A percentile compares a stretch with the other conserved stretches of the same genome.
Conservation (phyloP, 1,140 invertebrate species). For the Papilio xuthus region DNA sequence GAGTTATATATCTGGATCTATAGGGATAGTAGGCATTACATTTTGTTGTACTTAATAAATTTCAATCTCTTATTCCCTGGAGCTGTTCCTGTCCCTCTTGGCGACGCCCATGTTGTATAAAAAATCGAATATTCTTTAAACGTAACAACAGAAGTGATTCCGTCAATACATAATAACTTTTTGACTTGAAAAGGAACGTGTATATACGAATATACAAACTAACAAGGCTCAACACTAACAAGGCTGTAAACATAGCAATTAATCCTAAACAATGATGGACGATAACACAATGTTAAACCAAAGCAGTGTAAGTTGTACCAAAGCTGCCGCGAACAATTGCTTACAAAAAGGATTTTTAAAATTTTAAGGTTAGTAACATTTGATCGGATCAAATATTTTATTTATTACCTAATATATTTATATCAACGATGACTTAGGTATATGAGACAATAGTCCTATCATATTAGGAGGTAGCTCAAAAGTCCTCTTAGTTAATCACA, state of each 20-base stretch:
- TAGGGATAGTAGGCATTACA: too few species aligned
- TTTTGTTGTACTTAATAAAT: too few species aligned
- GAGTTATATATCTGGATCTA: too few species aligned
- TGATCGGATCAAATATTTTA: neutral
- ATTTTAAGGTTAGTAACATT: conserved; percentile 14
- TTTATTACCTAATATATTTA: neutral
- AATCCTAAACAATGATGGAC: conserved; percentile 14
- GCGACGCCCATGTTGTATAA: too few species aligned
- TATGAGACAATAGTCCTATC: too few species aligned
- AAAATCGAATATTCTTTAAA: neutral
- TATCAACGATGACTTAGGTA: too few species aligned
- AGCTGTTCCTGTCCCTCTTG: too few species aligned
- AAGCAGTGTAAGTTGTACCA: neutral
- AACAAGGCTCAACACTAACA: conserved; percentile 36
- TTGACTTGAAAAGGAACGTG: neutral
- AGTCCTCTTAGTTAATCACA: too few species aligned
- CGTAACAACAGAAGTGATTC: neutral
- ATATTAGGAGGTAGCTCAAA: too few species aligned
- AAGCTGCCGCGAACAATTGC: neutral
- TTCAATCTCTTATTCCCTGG: too few species aligned
- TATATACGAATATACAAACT: neutral
- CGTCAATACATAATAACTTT: neutral
- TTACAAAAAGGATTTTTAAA: neutral
- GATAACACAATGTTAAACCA: conserved; percentile 31
- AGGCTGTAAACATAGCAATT: conserved; percentile 32